Conservation (phyloP, 2,888 invertebrate genomes). For the Ichneumon xanthorius region DNA sequence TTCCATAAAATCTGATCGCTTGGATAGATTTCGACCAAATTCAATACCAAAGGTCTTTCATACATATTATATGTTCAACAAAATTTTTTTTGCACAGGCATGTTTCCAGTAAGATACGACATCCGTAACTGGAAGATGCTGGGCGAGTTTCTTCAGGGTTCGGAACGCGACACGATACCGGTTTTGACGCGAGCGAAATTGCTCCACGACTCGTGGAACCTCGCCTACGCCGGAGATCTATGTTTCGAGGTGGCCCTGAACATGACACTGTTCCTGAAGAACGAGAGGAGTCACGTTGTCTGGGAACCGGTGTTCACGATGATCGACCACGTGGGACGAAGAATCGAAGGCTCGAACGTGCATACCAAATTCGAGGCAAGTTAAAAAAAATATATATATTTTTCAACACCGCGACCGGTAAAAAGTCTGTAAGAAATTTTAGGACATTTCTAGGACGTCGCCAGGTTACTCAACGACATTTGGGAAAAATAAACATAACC, state of each 20-base stretch:
- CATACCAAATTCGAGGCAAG: conserved; percentile 91
- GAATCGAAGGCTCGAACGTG: conserved; percentile 88
- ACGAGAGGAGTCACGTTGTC: conserved; percentile 91
- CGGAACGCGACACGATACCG: conserved; percentile 86
- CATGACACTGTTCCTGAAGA: conserved; percentile 91
- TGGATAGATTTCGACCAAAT: no score
- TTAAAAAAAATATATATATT: background rate
- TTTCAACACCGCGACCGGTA: background rate
- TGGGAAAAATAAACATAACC: no score
- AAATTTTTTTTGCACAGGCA: conserved; percentile 85
- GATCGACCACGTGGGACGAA: conserved; percentile 92
- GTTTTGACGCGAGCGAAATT: conserved; percentile 91
- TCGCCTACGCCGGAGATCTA: conserved; percentile 92
- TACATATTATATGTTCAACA: no score
- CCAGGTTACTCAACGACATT: no score
- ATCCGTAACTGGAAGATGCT: conserved; percentile 91
- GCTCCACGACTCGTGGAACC: conserved; percentile 92
- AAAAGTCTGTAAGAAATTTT: background rate
- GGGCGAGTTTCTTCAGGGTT: conserved; percentile 87
- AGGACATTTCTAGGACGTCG: no score
- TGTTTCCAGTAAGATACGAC: conserved; percentile 94
- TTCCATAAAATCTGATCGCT: no score
- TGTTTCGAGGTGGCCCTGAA: conserved; percentile 91
- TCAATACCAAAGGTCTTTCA: no score
- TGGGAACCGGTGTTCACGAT: conserved; percentile 94